Percentiles rank a stretch among this genome's conserved stretches.
phyloP scores from a whole-genome alignment of 2,113 vertebrate genomes.

The Calidris pugnax region DNA sequence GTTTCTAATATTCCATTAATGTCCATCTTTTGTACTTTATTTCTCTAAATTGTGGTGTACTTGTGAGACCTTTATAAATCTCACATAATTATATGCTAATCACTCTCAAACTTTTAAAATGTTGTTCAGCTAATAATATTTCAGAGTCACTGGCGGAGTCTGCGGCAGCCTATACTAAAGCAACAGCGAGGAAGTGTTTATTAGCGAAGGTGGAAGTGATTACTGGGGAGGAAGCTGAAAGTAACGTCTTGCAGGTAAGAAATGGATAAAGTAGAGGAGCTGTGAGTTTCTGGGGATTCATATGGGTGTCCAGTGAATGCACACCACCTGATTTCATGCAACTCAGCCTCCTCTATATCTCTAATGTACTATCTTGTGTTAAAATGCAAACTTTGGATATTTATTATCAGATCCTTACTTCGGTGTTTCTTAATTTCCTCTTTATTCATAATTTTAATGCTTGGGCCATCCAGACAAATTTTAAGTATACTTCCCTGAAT shows the following conservation, averaged over 20 bases:
- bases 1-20: rapidly evolving
- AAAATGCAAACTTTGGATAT: not conserved
- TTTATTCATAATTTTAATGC: not conserved
- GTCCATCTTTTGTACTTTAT: not conserved
- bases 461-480: not conserved
- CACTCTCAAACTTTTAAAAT: slow-evolving; percentile 2
- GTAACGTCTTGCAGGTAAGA: slow-evolving; percentile 95
- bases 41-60: not conserved
- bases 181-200: slow-evolving; percentile 94
- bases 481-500: not conserved
- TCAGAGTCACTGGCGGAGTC: slow-evolving; percentile 95
- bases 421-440: not conserved
- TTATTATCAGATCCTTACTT: not conserved
- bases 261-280: rapidly evolving
- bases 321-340: not conserved
- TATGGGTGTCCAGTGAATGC: not conserved
- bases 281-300: not conserved
- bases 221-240: slow-evolving; percentile 96
- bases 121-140: slow-evolving; percentile 80
- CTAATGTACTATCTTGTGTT: not conserved
- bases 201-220: slow-evolving; percentile 97
- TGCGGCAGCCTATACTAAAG: slow-evolving; percentile 97
- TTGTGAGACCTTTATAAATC: not conserved
- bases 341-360: not conserved
- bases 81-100: not conserved